Base-by-base conservation (phyloP, 2,888 invertebrate genomes). In the Tinea pellionella region DNA sequence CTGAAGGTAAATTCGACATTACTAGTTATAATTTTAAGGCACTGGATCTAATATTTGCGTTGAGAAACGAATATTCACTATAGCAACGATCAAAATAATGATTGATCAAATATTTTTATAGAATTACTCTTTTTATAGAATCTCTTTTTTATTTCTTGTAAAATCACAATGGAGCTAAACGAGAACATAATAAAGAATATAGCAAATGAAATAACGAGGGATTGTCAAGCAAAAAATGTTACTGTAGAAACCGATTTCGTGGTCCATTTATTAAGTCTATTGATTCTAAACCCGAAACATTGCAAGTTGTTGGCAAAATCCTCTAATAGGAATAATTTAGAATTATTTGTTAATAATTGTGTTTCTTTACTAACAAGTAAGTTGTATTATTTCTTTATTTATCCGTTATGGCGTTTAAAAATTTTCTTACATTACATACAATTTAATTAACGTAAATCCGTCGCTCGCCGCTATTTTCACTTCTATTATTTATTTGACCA, bases 231-330 rank as follows among this genome's bases (percentile, higher is more conserved):
- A 0, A 74, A 75, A 9, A 77, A 76, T 43, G 73, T 88, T 0
- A 66, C 69, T 0, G 78, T 89, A 0, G 83, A 88, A 12, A 74
- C 83, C 0, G 86, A 89, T 11, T 89, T 90, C 61, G 83, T 89
- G 0, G 77, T 81, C 7, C 90, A 88, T 64, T 70, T 89, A 32
- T 84, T 90, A 4, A 86, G 89, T 60, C 66, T 90, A 43, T 66
- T 89, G n/a, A 68, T 89, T 0, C 67, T 90, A 2, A 88, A 90
- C 66, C 90, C 90, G 0, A 83, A 83, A 65, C 89, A 90, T 70
- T 89, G 89, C 0, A 86, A 89, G 55, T 69, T 87, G 16, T 83
- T 89, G 53, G 69, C 80, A 0, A 80, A 77, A 59, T 78, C 85
- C 0, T 74, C 88, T 3, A 82, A 80, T 61, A 80, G 90, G 42